phyloP scores from a whole-genome alignment of 2,113 vertebrate species.

The Accipiter virgatus region DNA sequence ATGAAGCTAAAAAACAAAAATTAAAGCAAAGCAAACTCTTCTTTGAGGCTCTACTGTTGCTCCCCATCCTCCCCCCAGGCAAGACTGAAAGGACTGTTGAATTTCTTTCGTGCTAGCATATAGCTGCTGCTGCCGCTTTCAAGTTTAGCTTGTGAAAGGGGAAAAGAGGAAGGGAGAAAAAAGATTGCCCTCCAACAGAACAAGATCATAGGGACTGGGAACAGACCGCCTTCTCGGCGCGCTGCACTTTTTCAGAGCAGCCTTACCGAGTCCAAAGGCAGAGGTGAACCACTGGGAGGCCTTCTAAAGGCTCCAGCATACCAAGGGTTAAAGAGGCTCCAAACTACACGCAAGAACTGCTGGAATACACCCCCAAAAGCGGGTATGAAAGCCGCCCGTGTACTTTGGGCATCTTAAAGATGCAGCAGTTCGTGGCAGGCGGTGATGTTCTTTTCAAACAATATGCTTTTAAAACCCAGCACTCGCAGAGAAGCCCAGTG shows the following conservation, averaged over 20 bases:
- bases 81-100: conserved; percentile 65
- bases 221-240: neutral
- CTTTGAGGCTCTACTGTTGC: conserved; percentile 68
- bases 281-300: neutral
- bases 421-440: neutral
- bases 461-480: neutral
- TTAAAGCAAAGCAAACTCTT: conserved; percentile 81
- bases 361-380: neutral
- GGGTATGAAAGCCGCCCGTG: neutral
- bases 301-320: neutral
- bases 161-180: conserved; percentile 35
- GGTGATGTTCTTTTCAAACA: neutral
- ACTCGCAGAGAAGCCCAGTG: neutral
- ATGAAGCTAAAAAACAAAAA: conserved; percentile 74
- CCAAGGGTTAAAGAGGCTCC: conserved; percentile 18
- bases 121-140: conserved; percentile 53
- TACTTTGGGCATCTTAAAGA: neutral
- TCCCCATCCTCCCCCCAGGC: conserved; percentile 53
- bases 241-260: neutral
- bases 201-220: conserved; percentile 45
- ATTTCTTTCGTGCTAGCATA: conserved; percentile 52
- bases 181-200: conserved; percentile 61
- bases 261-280: neutral
- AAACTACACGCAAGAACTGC: neutral
- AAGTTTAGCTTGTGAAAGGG: conserved; percentile 61